Percentiles rank a stretch among this genome's conserved stretches.
These are phyloP conservation scores for Drosophila melanica DNA, from an alignment of 1,140 invertebrate species.

Conservation along the genomic window DNA sequence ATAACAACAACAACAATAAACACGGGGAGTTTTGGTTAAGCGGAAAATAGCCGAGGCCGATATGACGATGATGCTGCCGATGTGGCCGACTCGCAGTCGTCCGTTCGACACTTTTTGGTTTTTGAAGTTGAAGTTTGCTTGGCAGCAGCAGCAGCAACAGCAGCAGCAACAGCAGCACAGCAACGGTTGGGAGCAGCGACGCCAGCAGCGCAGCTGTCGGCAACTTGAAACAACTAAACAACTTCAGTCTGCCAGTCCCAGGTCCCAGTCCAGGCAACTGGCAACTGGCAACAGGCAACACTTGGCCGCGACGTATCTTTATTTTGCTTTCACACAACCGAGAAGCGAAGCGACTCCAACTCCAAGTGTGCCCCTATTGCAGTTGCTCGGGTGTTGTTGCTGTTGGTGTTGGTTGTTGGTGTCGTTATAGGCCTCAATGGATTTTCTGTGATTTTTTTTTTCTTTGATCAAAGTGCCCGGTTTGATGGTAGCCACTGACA, in stretches of 20 bases:
- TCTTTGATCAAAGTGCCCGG: slow-evolving; percentile 75
- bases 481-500: slow-evolving; percentile 64
- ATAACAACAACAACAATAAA: slow-evolving; percentile 39
- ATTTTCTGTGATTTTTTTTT: slow-evolving; percentile 75
- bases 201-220: slow-evolving; percentile 71
- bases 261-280: slow-evolving; percentile 44
- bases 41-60: slow-evolving; percentile 75
- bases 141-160: slow-evolving; percentile 43
- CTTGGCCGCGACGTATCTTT: slow-evolving; percentile 76
- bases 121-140: slow-evolving; percentile 79
- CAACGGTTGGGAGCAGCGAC: slow-evolving; percentile 33
- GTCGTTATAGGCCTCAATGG: slow-evolving; percentile 79
- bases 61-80: slow-evolving; percentile 56
- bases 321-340: slow-evolving; percentile 70
- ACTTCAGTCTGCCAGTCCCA: slow-evolving; percentile 66
- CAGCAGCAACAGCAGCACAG: slow-evolving; percentile 16
- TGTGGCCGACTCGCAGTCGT: slow-evolving; percentile 46
- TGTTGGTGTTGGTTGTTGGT: slow-evolving; percentile 34
- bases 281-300: slow-evolving; percentile 61
- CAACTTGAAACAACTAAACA: slow-evolving; percentile 73
- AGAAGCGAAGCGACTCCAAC: slow-evolving; percentile 32
- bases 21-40: slow-evolving; percentile 74
- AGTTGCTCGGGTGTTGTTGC: slow-evolving; percentile 36
- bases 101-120: slow-evolving; percentile 74
- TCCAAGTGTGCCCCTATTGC: slow-evolving; percentile 54